phyloP scores from a whole-genome alignment of 1,140 invertebrate species.

The Bombus vancouverensis region DNA sequence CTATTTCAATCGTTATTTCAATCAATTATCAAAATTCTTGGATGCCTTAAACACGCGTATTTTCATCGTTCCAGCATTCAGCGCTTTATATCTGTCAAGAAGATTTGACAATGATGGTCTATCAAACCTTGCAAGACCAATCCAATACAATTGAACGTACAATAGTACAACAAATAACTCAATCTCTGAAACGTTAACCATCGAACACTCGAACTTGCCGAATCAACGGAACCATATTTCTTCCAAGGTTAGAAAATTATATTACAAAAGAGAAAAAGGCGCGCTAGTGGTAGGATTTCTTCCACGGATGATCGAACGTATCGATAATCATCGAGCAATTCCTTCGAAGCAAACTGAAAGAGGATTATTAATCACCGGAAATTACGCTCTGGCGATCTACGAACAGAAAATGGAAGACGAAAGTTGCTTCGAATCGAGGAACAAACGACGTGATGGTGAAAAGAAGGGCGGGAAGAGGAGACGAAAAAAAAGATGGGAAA shows the following conservation, averaged over 20 bases:
- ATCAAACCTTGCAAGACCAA: too few species aligned
- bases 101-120: too few species aligned
- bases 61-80: too few species aligned
- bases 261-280: background rate
- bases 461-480: background rate
- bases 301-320: background rate
- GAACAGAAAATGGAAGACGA: constrained; percentile 32
- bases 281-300: background rate
- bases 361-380: constrained; percentile 70
- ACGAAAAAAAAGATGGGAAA: background rate
- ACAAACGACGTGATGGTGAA: background rate
- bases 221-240: too few species aligned
- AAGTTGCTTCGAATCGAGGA: constrained; percentile 27
- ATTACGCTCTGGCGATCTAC: constrained; percentile 58
- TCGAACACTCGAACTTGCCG: too few species aligned
- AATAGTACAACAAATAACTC: too few species aligned
- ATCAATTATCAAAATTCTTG: too few species aligned
- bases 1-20: too few species aligned
- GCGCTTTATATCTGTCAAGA: too few species aligned
- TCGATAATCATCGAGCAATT: constrained; percentile 26
- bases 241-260: background rate
- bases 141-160: too few species aligned
- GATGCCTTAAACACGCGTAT: too few species aligned
- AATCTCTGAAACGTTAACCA: too few species aligned
- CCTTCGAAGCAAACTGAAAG: constrained; percentile 25